phyloP scores from a whole-genome alignment of 2,797 vertebrate species.

The Chaunax sp. region DNA sequence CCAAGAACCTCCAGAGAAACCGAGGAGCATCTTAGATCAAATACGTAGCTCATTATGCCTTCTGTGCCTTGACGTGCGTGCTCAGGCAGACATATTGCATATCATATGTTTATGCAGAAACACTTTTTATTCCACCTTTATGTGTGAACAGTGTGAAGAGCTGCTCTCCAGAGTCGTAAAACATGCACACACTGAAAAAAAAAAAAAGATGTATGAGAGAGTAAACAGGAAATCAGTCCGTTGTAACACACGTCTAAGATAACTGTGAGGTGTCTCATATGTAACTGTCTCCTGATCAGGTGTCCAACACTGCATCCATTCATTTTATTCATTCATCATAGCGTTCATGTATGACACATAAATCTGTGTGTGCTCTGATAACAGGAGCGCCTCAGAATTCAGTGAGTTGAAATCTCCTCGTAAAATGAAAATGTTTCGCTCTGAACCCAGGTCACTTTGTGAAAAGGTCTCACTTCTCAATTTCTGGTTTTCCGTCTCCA shows the following conservation, averaged over 20 bases:
- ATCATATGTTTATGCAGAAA: neutral
- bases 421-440: no score
- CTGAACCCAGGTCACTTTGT: no score
- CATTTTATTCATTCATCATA: no score
- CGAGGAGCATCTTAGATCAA: neutral
- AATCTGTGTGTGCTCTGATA: no score
- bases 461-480: neutral
- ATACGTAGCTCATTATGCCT: neutral
- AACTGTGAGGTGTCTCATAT: neutral
- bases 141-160: constrained; percentile 31
- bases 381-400: no score
- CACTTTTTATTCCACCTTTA: constrained; percentile 23
- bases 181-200: no score
- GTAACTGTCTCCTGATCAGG: constrained; percentile 4
- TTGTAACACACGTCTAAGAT: no score
- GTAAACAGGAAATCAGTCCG: no score
- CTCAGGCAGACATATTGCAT: neutral
- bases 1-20: neutral
- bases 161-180: constrained; percentile 23
- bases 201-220: no score
- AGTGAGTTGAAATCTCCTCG: no score
- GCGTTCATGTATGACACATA: no score
- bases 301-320: no score
- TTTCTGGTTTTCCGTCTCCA: constrained; percentile 9
- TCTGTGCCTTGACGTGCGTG: neutral